Evolutionary conservation across 2,113 vertebrate species (phyloP).

Genomic region (Phalacrocorax aristotelis): DNA sequence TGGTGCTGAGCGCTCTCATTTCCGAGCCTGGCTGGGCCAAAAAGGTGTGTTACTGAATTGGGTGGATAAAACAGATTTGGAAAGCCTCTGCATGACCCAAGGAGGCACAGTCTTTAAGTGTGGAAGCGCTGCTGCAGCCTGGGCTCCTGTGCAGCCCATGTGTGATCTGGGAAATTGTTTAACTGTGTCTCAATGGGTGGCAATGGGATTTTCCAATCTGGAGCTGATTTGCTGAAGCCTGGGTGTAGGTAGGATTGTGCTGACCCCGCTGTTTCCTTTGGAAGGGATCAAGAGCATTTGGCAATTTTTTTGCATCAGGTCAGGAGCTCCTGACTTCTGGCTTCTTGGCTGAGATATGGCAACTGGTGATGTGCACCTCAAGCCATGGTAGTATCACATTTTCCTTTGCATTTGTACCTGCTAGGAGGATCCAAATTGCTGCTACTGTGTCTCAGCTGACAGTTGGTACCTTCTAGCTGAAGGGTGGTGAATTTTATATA

Average conservation of each 20-base stretch:
- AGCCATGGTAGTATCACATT: fast-evolving
- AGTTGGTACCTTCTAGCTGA: neutral
- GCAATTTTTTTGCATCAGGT: neutral
- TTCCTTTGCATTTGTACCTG: fast-evolving
- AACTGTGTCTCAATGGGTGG: neutral
- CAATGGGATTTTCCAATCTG: neutral
- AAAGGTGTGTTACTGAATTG: neutral
- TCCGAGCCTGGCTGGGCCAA: neutral
- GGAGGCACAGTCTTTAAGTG: neutral
- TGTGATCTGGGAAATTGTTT: neutral
- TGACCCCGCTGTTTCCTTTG: neutral
- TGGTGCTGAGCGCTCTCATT: neutral
- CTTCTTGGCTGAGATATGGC: neutral
- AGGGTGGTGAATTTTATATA: neutral
- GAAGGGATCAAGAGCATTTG: neutral
- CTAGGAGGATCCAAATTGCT: neutral
- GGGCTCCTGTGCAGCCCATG: neutral
- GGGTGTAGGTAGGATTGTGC: neutral
- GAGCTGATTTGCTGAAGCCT: neutral
- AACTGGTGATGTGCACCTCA: neutral
- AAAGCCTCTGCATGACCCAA: neutral
- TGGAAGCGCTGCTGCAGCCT: neutral
- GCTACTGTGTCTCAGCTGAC: neutral
- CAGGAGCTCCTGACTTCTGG: neutral
- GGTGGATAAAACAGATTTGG: neutral